Evolutionary conservation across 2,797 vertebrate genomes (phyloP).

Genomic region (Austrolebias charrua): DNA sequence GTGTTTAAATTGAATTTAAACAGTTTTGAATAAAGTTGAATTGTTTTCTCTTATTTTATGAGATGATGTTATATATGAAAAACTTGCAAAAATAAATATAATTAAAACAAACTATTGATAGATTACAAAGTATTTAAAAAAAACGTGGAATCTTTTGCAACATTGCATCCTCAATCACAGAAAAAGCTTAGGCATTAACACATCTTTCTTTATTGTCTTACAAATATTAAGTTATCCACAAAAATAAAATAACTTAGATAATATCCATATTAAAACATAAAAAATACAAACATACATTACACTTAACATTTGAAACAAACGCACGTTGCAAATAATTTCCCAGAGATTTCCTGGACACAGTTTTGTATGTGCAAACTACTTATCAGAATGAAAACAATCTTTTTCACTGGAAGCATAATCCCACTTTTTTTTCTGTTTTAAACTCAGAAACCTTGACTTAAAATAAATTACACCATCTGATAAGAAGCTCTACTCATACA

Average conservation of each 20-base stretch:
- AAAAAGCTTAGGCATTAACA: constrained; percentile 68
- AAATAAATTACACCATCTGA: constrained; percentile 72
- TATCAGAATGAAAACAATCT: constrained; percentile 63
- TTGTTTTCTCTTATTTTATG: too few species aligned
- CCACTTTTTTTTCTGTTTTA: constrained; percentile 43
- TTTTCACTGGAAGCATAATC: constrained; percentile 57
- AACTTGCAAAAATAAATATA: too few species aligned
- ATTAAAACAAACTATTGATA: too few species aligned
- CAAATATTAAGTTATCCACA: constrained; percentile 87
- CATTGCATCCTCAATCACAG: constrained; percentile 67
- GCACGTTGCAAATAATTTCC: constrained; percentile 72
- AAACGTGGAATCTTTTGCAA: not conserved
- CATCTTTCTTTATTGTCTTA: constrained; percentile 79
- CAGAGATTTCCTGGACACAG: constrained; percentile 74
- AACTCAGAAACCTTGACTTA: constrained; percentile 60
- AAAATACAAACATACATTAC: constrained; percentile 79
- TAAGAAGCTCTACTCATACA: constrained; percentile 58
- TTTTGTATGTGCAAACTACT: constrained; percentile 78
- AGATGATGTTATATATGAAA: too few species aligned
- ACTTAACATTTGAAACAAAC: constrained; percentile 68
- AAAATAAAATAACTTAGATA: constrained; percentile 87
- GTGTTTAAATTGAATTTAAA: too few species aligned
- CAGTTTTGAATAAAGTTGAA: too few species aligned
- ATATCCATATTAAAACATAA: constrained; percentile 79
- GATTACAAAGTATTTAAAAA: too few species aligned